Evolutionary conservation across 1,140 invertebrate species (phyloP).

Genomic region (Ceratosolen solmsi): DNA sequence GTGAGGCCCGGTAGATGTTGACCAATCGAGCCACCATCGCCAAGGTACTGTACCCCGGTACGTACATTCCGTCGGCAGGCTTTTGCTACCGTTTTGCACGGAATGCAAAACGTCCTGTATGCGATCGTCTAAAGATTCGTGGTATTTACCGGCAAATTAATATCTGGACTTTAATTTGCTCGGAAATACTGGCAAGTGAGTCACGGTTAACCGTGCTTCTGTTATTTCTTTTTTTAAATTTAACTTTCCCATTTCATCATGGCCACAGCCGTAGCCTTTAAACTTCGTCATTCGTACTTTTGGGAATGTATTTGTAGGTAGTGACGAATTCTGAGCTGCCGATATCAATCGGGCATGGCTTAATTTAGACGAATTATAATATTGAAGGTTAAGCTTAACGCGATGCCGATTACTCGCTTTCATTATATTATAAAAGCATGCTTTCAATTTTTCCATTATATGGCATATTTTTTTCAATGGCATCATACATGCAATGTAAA

Average conservation of each 20-base stretch:
- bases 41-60: not conserved
- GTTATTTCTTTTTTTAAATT: not conserved
- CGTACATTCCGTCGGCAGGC: slow-evolving; percentile 21
- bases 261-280: too few relatives aligned
- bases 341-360: too few relatives aligned
- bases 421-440: too few relatives aligned
- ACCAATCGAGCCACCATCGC: not conserved
- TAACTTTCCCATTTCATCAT: not conserved
- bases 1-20: not conserved
- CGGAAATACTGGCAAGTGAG: not conserved
- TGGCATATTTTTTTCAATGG: too few relatives aligned
- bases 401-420: too few relatives aligned
- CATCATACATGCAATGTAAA: too few relatives aligned
- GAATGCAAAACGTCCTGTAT: not conserved
- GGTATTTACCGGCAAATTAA: slow-evolving; percentile 5
- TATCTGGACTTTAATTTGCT: not conserved
- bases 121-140: not conserved
- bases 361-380: too few relatives aligned
- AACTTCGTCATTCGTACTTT: too few relatives aligned
- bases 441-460: too few relatives aligned
- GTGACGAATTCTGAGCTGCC: too few relatives aligned
- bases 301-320: too few relatives aligned
- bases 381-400: too few relatives aligned
- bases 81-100: slow-evolving; percentile 42
- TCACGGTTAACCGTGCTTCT: not conserved